Evolutionary conservation across 1,140 invertebrate genomes (phyloP), one percentile per base, ranked within the genome.

Genomic region (Plutomurus gul): DNA sequence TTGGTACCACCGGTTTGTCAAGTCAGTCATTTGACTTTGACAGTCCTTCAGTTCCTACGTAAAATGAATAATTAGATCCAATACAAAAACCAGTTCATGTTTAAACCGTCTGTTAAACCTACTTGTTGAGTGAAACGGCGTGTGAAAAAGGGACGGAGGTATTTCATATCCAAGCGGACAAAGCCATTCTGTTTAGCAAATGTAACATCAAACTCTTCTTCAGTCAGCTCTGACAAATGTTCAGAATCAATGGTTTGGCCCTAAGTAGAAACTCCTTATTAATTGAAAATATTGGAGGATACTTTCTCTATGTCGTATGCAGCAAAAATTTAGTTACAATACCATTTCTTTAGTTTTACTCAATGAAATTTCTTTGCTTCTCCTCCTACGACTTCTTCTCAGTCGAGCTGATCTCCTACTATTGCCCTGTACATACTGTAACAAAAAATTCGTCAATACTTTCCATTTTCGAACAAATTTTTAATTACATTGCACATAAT

Each of bases 261-360:
- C 92, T 92, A 82, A 33, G 86, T 86, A 83, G 13, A 65, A 25
- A 6, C 4, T 84, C 10, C 6, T 73, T 4, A 22, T 39, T 43
- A 18, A 37, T 71, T 25, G 11, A 27, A 71, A 71, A 10, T 10
- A 36, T 33, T 10, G 46, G 18, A 74, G 11, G 18, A 27, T 18
- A 36, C 20, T 18, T 16, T 82, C n/a, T n/a, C n/a, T n/a, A n/a
- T n/a, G n/a, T n/a, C n/a, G n/a, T n/a, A n/a, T n/a, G n/a, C n/a
- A n/a, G n/a, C n/a, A n/a, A n/a, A n/a, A n/a, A n/a, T n/a, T n/a
- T n/a, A n/a, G n/a, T n/a, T n/a, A n/a, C n/a, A n/a, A n/a, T 88
- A 92, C 91, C 95, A 96, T 96, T 90, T 98, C 96, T 87, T 95
- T 94, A 0, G 96, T 99, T 90, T 99, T 99, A 84, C 95, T 97